Evolutionary conservation across 2,888 invertebrate genomes (phyloP).

Genomic region (Pantelozetes paolii): DNA sequence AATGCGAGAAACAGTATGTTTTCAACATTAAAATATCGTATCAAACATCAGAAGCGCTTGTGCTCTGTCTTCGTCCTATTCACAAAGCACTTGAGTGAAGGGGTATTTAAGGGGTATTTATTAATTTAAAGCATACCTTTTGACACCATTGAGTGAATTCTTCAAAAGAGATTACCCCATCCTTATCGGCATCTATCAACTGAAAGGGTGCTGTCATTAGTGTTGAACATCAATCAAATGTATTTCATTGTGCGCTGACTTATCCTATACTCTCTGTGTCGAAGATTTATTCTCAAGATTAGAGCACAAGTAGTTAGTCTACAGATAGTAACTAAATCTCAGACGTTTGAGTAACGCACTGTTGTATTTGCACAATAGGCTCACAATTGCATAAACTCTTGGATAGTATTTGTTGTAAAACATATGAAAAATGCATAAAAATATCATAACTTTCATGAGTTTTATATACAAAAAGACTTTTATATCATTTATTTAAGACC

Average conservation of each 20-base stretch:
- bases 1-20: not conserved
- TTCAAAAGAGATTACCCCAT: slow-evolving; percentile 77
- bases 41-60: slow-evolving; percentile 47
- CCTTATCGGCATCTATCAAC: slow-evolving; percentile 70
- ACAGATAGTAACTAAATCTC: not conserved
- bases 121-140: slow-evolving; percentile 44
- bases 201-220: slow-evolving; percentile 63
- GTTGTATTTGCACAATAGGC: not conserved
- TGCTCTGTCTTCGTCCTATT: slow-evolving; percentile 45
- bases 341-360: not conserved
- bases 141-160: slow-evolving; percentile 72
- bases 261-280: too few relatives aligned
- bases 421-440: too few relatives aligned
- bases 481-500: too few relatives aligned
- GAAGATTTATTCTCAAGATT: too few relatives aligned
- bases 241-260: too few relatives aligned
- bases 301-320: too few relatives aligned
- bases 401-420: not conserved
- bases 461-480: too few relatives aligned
- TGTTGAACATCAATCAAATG: not conserved
- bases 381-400: not conserved
- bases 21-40: slow-evolving; percentile 43
- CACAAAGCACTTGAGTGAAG: not conserved
- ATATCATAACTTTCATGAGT: too few relatives aligned
- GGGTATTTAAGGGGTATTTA: too few relatives aligned